Evolutionary conservation across 2,113 vertebrate genomes (phyloP).

Genomic region (Planiliza haematocheilus): DNA sequence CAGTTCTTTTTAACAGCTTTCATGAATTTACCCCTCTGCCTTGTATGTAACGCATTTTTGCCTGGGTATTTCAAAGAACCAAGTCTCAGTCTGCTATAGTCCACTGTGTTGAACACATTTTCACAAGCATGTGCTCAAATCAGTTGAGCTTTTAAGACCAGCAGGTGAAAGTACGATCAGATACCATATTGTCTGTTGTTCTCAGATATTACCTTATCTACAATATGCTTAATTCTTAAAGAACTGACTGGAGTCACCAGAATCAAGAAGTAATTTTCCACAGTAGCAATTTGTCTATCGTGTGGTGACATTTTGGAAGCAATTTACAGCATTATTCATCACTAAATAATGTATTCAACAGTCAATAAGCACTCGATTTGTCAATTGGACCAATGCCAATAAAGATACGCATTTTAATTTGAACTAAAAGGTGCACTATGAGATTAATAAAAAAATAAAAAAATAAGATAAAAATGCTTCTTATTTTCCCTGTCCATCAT

Average conservation of each 20-base stretch:
- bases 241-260: background rate
- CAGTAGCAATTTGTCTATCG: conserved; percentile 17
- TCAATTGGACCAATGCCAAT: too few species aligned
- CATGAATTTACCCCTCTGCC: background rate
- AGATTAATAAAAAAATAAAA: too few species aligned
- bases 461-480: too few species aligned
- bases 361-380: too few species aligned
- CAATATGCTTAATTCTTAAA: conserved; percentile 42
- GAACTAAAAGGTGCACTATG: too few species aligned
- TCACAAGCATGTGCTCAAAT: background rate
- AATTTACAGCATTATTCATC: conserved; percentile 13
- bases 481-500: too few species aligned
- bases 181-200: background rate
- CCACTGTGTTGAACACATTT: background rate
- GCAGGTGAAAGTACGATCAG: background rate
- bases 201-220: conserved; percentile 1
- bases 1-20: conserved; percentile 1
- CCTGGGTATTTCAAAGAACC: too few species aligned
- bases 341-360: too few species aligned
- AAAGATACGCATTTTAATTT: too few species aligned
- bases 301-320: background rate
- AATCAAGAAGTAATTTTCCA: conserved; percentile 9
- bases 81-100: too few species aligned
- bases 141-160: background rate
- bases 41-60: background rate